Evolutionary conservation across 2,113 vertebrate genomes (phyloP), one percentile per base, ranked within the genome.

Genomic region (Acrocephalus kingi): DNA sequence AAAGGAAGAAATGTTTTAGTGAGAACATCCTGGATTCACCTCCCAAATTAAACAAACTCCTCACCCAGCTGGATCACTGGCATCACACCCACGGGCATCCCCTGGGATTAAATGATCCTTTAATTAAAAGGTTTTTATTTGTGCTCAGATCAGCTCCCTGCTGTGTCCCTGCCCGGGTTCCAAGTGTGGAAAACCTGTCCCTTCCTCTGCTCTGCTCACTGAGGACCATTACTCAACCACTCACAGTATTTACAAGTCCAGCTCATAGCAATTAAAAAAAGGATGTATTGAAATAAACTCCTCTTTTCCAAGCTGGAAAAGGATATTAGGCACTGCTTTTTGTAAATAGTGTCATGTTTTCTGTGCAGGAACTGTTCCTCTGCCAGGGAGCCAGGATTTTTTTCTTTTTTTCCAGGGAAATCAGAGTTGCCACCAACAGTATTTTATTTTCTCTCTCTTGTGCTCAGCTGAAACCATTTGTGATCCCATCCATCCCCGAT

Each of bases 221-320:
- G 86, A 96, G 80, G 91, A 79, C 66, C 68, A 67, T 97, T 97
- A 97, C 94, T 97, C 97, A 97, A 87, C 81, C 87, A 93, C 95
- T 96, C 89, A 72, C 39, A 91, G 39, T 86, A 97, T 97, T 97
- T 97, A 95, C 94, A 96, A 97, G 96, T 51, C 97, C 97, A 95
- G 96, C 96, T 97, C 97, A 86, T 21, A 64, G 97, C 96, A 98
- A 97, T 97, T 97, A 96, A 93, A 95, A 91, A 91, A 96, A 93
- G 96, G 96, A 97, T 93, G 93, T 90, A 96, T 96, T 96, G 95
- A 97, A 97, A 96, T 74, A 91, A 97, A 96, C 93, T 90, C 82
- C 87, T 94, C 92, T 94, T 97, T 96, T 96, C 92, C 94, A 94
- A 76, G 88, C 77, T 67, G 88, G 94, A 96, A 95, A 95, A 94